phyloP scores from a whole-genome alignment of 1,140 invertebrate species.

The Drosophila quadrilineata region DNA sequence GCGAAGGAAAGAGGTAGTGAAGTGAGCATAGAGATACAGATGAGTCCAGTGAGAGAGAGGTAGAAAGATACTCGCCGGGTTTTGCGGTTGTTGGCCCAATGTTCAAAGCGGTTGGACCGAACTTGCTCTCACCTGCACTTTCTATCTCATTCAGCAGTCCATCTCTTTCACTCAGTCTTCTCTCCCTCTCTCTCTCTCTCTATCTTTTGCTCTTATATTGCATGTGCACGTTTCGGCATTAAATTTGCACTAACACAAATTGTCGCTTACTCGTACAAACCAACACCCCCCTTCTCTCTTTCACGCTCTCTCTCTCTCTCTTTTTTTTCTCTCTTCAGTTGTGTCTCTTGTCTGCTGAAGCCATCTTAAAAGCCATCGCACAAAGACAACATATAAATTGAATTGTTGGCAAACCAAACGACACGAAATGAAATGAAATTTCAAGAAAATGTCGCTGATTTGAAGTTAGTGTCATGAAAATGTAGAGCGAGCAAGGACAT shows the following conservation, averaged over 20 bases:
- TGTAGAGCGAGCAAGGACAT: too few relatives aligned
- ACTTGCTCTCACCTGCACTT: slow-evolving; percentile 15
- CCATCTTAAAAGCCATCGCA: slow-evolving; percentile 64
- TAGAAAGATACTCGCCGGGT: slow-evolving; percentile 33
- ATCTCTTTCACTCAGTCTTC: background rate
- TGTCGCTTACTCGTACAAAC: slow-evolving; percentile 62
- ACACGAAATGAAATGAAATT: slow-evolving; percentile 65
- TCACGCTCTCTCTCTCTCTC: background rate
- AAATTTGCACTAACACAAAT: slow-evolving; percentile 79
- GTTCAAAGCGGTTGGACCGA: slow-evolving; percentile 39
- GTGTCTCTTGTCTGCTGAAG: background rate
- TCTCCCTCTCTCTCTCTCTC: background rate
- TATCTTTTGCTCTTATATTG: too few relatives aligned
- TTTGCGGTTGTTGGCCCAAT: slow-evolving; percentile 48
- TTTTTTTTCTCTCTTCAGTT: background rate
- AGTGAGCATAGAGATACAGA: too few relatives aligned
- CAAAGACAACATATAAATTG: slow-evolving; percentile 77
- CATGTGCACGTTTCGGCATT: slow-evolving; percentile 63
- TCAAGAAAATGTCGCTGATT: slow-evolving; percentile 52
- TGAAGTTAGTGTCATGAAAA: slow-evolving; percentile 28
- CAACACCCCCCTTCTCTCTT: background rate
- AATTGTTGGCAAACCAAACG: slow-evolving; percentile 67
- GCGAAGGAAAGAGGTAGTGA: background rate
- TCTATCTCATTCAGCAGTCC: background rate
- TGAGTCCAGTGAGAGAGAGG: slow-evolving; percentile 3